Conservation (phyloP, 2,888 invertebrate species). For the Deilephila elpenor region DNA sequence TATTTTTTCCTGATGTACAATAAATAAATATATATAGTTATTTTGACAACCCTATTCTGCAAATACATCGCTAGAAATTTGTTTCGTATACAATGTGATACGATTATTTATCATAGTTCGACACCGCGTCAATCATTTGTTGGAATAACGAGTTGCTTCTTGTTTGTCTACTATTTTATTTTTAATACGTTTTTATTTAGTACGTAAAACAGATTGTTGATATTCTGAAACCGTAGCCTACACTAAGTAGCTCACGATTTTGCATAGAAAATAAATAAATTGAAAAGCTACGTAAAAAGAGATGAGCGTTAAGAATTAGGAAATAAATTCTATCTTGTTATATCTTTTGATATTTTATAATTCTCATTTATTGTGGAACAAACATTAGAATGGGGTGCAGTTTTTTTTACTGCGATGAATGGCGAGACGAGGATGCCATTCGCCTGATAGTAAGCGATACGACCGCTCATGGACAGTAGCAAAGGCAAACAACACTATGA, state of each 20-base stretch:
- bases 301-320: not conserved
- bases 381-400: too few relatives aligned
- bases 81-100: constrained; percentile 7
- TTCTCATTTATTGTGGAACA: too few relatives aligned
- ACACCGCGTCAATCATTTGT: constrained; percentile 5
- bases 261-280: too few relatives aligned
- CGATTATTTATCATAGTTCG: constrained; percentile 15
- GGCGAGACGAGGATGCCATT: too few relatives aligned
- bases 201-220: not conserved
- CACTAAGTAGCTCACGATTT: not conserved
- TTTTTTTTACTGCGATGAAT: too few relatives aligned
- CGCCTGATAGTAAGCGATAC: too few relatives aligned
- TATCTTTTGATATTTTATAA: too few relatives aligned
- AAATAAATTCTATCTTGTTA: too few relatives aligned
- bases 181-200: not conserved
- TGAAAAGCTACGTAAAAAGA: not conserved
- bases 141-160: not conserved
- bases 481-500: too few relatives aligned
- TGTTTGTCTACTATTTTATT: not conserved
- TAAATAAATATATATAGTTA: not conserved
- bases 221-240: not conserved
- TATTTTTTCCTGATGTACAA: too few relatives aligned
- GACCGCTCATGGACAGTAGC: too few relatives aligned
- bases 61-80: not conserved
- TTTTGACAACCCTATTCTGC: not conserved